Conservation (phyloP, 2,797 vertebrate genomes). For the Picus viridis region DNA sequence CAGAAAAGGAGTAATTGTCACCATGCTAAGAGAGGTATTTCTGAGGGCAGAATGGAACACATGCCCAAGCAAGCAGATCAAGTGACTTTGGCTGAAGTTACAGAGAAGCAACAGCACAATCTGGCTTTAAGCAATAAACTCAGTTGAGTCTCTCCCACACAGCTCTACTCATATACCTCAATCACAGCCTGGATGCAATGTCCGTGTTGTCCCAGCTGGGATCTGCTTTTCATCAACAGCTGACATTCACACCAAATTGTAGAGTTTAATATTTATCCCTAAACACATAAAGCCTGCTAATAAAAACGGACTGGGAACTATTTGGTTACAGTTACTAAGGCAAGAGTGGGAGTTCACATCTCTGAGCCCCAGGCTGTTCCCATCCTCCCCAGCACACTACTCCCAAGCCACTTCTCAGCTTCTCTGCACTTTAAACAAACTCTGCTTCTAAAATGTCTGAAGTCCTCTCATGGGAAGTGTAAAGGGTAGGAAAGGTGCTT, state of each 20-base stretch:
- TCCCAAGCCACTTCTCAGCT: background rate
- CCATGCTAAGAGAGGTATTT: background rate
- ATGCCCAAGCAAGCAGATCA: background rate
- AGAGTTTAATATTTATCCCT: constrained; percentile 16
- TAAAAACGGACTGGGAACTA: background rate
- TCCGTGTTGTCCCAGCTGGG: constrained; percentile 34
- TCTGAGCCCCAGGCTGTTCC: background rate
- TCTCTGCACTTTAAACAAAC: background rate
- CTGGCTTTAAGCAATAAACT: constrained; percentile 4
- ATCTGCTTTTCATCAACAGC: constrained; percentile 49
- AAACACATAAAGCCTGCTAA: constrained; percentile 15
- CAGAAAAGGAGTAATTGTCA: background rate
- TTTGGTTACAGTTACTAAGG: constrained; percentile 10
- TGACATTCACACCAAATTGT: constrained; percentile 10
- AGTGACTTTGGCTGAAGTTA: background rate
- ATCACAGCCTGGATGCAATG: constrained; percentile 24
- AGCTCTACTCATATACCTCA: constrained; percentile 2
- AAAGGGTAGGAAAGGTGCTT: background rate
- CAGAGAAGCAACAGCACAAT: background rate
- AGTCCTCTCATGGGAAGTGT: background rate
- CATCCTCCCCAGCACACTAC: background rate
- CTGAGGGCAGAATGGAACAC: background rate
- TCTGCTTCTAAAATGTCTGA: background rate
- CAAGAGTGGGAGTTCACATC: background rate
- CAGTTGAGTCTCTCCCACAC: constrained; percentile 22